Conservation (phyloP, 2,113 vertebrate species). For the Aphelocoma coerulescens region DNA sequence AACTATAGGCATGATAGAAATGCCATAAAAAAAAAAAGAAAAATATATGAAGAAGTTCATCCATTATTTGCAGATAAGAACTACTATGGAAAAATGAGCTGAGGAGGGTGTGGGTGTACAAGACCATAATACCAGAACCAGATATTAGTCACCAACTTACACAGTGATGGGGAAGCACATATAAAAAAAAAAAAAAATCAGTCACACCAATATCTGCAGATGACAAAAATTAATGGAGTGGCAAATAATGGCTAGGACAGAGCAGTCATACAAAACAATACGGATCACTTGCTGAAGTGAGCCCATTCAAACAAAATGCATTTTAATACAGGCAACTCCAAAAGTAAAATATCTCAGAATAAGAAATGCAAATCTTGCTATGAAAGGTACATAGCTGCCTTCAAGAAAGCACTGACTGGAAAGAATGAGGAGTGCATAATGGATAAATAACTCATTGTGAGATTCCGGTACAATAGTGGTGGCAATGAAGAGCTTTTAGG, state of each 20-base stretch:
- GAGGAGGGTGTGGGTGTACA: background rate
- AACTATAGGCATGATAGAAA: background rate
- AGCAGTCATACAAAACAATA: constrained; percentile 49
- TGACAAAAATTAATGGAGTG: constrained; percentile 37
- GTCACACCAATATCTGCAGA: background rate
- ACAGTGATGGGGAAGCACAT: background rate
- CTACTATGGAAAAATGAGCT: background rate
- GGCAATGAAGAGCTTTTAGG: background rate
- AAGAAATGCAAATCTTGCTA: constrained; percentile 42
- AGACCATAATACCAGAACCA: background rate
- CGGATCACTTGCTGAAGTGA: constrained; percentile 31
- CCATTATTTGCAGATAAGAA: background rate
- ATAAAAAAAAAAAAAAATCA: background rate
- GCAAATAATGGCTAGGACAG: constrained; percentile 35
- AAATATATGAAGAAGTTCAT: background rate
- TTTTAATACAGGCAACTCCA: constrained; percentile 13
- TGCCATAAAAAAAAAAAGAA: background rate
- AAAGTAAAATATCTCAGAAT: constrained; percentile 14
- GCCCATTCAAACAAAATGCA: constrained; percentile 39
- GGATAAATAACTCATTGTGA: constrained; percentile 25
- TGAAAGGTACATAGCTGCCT: background rate
- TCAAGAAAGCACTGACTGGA: constrained; percentile 31
- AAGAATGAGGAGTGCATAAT: constrained; percentile 4
- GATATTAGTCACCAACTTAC: background rate
- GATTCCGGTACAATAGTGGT: background rate